Evolutionary conservation across 2,797 vertebrate genomes (phyloP).

Genomic region (Sphenopsis melanotis): DNA sequence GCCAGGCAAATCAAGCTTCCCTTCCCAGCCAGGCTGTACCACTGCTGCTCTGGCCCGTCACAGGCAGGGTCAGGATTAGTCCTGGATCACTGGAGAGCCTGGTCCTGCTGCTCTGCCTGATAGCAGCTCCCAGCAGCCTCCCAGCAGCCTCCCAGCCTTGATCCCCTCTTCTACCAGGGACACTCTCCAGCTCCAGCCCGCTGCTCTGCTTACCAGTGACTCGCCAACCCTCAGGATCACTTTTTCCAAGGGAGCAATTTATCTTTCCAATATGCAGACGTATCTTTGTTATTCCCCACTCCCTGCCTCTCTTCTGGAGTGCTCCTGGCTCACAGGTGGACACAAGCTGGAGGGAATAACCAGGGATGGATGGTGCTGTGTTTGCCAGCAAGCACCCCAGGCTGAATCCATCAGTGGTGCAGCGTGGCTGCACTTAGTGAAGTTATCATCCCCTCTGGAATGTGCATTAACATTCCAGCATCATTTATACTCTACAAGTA

Average conservation of each 20-base stretch:
- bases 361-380: background rate
- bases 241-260: background rate
- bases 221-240: background rate
- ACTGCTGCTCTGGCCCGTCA: background rate
- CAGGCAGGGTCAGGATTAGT: background rate
- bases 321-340: background rate
- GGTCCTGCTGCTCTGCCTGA: background rate
- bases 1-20: conserved; percentile 17
- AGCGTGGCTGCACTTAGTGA: background rate
- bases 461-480: background rate
- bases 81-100: background rate
- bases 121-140: background rate
- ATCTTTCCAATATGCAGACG: background rate
- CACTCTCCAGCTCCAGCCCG: background rate
- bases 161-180: background rate
- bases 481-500: background rate
- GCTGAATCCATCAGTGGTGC: background rate
- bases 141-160: background rate
- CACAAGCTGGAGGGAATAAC: background rate
- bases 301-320: background rate
- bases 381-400: background rate
- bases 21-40: background rate
- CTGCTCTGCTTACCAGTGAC: background rate
- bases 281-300: background rate
- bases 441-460: background rate